Evolutionary conservation across 1,140 invertebrate species (phyloP).

Genomic region (Caenorhabditis briggsae): DNA sequence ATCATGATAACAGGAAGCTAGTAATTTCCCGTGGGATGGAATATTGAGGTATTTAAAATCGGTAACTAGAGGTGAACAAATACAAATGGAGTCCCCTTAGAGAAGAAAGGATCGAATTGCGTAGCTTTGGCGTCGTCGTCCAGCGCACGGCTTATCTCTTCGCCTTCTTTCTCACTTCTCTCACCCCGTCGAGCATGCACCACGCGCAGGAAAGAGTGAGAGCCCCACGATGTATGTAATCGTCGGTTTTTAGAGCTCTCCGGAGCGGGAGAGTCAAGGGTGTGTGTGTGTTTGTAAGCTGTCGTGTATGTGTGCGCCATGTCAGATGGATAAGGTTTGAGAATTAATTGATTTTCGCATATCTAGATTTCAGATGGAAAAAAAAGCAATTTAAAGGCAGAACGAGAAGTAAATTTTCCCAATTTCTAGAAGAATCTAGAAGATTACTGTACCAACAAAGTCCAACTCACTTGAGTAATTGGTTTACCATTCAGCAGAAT

Average conservation of each 20-base stretch:
- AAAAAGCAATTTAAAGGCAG: background rate
- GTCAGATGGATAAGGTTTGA: background rate
- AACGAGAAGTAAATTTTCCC: too few relatives aligned
- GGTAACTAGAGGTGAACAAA: conserved; percentile 8
- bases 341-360: conserved; percentile 28
- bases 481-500: background rate
- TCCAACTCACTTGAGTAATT: background rate
- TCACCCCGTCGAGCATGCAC: conserved; percentile 1
- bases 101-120: conserved; percentile 24
- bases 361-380: background rate
- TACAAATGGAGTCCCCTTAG: background rate
- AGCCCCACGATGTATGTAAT: background rate
- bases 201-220: background rate
- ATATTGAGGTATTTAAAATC: background rate
- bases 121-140: background rate
- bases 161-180: conserved; percentile 16
- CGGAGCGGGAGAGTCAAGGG: background rate
- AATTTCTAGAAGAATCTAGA: too few relatives aligned
- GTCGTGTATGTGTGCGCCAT: background rate
- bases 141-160: conserved; percentile 31
- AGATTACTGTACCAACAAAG: too few relatives aligned
- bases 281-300: background rate
- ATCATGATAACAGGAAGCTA: conserved; percentile 42
- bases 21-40: background rate
- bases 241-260: conserved; percentile 11